Evolutionary conservation across 1,140 invertebrate species (phyloP), one percentile per base, ranked within the genome.

Genomic region (Calephelis nemesis): DNA sequence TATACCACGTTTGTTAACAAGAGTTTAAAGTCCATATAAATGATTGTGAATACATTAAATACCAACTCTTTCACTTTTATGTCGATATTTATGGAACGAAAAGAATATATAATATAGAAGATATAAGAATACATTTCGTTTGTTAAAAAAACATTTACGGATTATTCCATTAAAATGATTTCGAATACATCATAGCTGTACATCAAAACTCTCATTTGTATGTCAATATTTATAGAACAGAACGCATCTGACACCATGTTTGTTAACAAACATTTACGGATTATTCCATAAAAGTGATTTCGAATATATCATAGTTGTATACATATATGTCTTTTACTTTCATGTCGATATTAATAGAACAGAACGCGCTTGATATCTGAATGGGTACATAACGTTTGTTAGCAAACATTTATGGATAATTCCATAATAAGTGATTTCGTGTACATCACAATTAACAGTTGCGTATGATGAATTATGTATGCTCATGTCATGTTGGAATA

Each of bases 111-210:
- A n/a, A n/a, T n/a, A n/a, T n/a, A n/a, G n/a, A n/a, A n/a, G 65
- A 66, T 52, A 66, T 66, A 42, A 52, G 45, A 42, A 13, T 50
- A 45, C 40, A 47, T 10, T n/a, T 54, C 50, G 39, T 10, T 47
- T 47, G 19, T 47, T 66, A 54, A 49, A 49, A 54, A 52, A 66
- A 58, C 49, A 54, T 66, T n/a, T 30, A 49, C 19, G 50, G 50
- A 54, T 10, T 66, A 66, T 66, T 66, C 65, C 65, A 58, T 66
- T 58, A 66, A 47, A 66, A 15, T 58, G 54, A 45, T 45, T 45
- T 45, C 42, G 6, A 30, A 30, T 30, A 30, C 4, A 30, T 30
- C 30, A 30, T 30, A 30, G 30, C 30, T 7, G 19, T 63, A 63
- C 5, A 63, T 45, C 8, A 47, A 45, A 1, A 4, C 42, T 45